Percentiles rank a stretch among this genome's conserved stretches.
These are phyloP conservation scores for Herpailurus yagouaroundi DNA, from an alignment of 2,113 vertebrate genomes.

Conservation along the genomic window DNA sequence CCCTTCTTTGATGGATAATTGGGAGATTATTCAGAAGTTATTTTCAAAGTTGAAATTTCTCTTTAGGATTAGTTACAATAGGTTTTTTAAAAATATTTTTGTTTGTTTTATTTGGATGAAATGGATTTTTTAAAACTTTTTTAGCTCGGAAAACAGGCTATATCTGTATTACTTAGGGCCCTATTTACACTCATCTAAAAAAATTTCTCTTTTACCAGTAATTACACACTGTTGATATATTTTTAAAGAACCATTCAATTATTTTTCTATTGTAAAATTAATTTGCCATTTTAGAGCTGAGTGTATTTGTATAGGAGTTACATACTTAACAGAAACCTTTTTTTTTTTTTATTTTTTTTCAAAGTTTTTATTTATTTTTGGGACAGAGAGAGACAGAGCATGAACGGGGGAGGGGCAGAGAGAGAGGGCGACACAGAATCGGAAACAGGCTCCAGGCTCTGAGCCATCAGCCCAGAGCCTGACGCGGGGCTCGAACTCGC, in stretches of 20 bases:
- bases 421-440: too few relatives aligned
- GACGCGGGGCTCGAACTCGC: too few relatives aligned
- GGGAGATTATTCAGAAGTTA: background rate
- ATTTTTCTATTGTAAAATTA: background rate
- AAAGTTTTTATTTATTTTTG: too few relatives aligned
- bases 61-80: background rate
- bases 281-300: background rate
- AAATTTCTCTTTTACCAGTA: background rate
- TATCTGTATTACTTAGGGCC: background rate
- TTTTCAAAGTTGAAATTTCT: background rate
- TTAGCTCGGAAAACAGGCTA: background rate
- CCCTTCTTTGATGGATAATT: background rate
- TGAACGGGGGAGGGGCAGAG: too few relatives aligned
- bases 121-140: background rate
- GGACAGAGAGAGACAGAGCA: too few relatives aligned
- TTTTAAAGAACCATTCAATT: background rate
- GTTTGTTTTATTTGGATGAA: background rate
- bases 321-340: background rate
- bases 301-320: background rate
- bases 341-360: too few relatives aligned
- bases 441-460: too few relatives aligned
- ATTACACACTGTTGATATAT: background rate
- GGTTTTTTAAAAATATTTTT: background rate
- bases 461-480: too few relatives aligned
- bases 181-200: background rate